Conservation (phyloP, 2,888 invertebrate species). For the Timandra comae region DNA sequence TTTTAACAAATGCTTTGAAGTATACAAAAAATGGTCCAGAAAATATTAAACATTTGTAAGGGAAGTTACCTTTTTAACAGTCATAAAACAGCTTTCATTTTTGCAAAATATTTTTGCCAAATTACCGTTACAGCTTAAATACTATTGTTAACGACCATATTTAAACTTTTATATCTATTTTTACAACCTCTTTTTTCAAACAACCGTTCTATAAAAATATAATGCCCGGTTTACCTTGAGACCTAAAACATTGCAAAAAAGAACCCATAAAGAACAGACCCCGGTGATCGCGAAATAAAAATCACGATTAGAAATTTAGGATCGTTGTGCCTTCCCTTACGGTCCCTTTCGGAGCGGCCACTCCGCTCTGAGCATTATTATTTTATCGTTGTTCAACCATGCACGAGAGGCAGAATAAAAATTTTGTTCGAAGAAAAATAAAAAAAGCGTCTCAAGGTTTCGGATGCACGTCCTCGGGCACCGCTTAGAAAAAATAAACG, state of each 20-base stretch:
- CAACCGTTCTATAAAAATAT: constrained; percentile 33
- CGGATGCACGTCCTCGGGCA: constrained; percentile 71
- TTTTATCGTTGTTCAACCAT: constrained; percentile 67
- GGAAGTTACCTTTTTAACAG: constrained; percentile 1
- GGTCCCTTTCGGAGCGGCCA: constrained; percentile 52
- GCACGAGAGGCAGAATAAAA: constrained; percentile 61
- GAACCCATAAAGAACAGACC: constrained; percentile 50
- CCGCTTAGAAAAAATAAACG: constrained; percentile 70
- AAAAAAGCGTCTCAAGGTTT: constrained; percentile 56
- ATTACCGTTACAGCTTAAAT: no score
- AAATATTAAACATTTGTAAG: constrained; percentile 23
- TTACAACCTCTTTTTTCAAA: constrained; percentile 26
- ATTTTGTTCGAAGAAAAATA: constrained; percentile 57
- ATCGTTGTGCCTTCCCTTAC: constrained; percentile 53
- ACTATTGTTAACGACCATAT: no score
- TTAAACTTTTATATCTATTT: constrained; percentile 31
- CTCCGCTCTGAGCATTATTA: constrained; percentile 57
- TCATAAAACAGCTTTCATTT: no score
- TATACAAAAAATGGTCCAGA: no score
- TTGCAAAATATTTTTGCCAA: no score
- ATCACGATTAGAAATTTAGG: constrained; percentile 67
- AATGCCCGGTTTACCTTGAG: constrained; percentile 54
- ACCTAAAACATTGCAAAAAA: constrained; percentile 56
- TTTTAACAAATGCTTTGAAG: no score
- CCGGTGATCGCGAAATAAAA: constrained; percentile 57